Conservation (phyloP, 2,113 vertebrate species). For the Ctenomys sociabilis region DNA sequence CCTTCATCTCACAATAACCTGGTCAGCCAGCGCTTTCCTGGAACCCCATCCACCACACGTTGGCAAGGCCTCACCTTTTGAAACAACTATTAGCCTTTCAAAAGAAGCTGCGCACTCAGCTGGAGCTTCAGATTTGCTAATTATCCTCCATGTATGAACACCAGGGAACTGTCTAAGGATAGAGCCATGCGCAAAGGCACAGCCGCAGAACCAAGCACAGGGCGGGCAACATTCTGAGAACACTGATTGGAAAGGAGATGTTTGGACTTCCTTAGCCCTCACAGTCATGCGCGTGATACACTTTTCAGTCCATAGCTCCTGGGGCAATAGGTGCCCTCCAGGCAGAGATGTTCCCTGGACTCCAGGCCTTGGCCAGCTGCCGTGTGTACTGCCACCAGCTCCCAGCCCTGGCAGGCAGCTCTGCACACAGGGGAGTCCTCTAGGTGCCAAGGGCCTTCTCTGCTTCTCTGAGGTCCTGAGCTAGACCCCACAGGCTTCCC, state of each 20-base stretch:
- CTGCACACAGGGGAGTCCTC: background rate
- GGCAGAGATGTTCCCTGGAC: background rate
- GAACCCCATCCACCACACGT: background rate
- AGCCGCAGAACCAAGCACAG: background rate
- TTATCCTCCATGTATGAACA: background rate
- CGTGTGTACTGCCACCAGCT: background rate
- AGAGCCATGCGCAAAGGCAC: background rate
- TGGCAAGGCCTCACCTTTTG: background rate
- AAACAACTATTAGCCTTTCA: background rate
- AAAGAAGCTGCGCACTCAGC: background rate
- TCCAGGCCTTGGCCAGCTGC: background rate
- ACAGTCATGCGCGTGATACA: background rate
- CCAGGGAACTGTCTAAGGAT: background rate
- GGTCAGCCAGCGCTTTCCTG: background rate
- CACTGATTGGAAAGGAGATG: slow-evolving; percentile 13
- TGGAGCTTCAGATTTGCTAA: background rate
- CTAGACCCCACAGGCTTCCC: background rate
- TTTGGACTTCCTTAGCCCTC: slow-evolving; percentile 43
- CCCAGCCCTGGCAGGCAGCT: background rate
- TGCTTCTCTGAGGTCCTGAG: background rate
- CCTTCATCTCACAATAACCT: background rate
- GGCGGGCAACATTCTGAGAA: background rate
- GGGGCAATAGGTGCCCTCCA: background rate
- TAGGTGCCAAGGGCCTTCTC: background rate
- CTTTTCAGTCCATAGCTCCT: slow-evolving; percentile 60